A percentile compares a stretch with the other conserved stretches of the same genome.
phyloP scores from a whole-genome alignment of 2,113 vertebrate genomes.

The Pitta sordida region DNA sequence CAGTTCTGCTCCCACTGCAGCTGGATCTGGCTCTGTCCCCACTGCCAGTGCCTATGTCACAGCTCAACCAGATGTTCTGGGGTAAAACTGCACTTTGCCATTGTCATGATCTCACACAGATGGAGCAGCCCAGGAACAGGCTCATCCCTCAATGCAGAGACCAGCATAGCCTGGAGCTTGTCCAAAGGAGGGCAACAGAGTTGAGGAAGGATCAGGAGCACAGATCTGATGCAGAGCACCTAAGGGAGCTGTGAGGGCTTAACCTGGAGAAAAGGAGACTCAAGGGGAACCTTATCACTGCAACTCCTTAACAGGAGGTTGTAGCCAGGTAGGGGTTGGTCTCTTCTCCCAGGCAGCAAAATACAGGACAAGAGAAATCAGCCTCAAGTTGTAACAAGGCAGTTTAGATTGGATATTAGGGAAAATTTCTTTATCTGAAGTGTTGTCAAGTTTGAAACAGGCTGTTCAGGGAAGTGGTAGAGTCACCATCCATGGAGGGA shows the following conservation, averaged over 20 bases:
- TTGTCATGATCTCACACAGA: accelerated
- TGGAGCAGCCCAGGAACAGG: background rate
- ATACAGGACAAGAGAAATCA: background rate
- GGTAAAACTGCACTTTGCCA: background rate
- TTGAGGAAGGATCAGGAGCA: background rate
- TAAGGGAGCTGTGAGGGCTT: background rate
- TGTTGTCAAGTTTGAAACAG: background rate
- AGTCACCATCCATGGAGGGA: background rate
- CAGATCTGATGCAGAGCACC: background rate
- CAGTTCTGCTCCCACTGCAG: background rate
- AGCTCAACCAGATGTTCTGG: background rate
- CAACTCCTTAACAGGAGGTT: background rate
- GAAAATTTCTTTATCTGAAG: background rate
- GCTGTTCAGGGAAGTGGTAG: background rate
- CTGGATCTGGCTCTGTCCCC: background rate
- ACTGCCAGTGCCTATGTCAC: accelerated
- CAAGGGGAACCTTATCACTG: background rate
- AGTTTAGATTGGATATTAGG: background rate
- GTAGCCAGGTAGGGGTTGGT: background rate
- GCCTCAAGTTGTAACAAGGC: background rate
- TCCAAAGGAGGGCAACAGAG: background rate
- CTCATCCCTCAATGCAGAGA: background rate
- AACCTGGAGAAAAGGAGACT: background rate
- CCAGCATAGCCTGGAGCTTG: background rate
- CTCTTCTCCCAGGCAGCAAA: background rate